Percentiles rank a stretch among this genome's conserved stretches.
Conservation (phyloP, 2,888 invertebrate genomes). For the Agrilus biguttatus region DNA sequence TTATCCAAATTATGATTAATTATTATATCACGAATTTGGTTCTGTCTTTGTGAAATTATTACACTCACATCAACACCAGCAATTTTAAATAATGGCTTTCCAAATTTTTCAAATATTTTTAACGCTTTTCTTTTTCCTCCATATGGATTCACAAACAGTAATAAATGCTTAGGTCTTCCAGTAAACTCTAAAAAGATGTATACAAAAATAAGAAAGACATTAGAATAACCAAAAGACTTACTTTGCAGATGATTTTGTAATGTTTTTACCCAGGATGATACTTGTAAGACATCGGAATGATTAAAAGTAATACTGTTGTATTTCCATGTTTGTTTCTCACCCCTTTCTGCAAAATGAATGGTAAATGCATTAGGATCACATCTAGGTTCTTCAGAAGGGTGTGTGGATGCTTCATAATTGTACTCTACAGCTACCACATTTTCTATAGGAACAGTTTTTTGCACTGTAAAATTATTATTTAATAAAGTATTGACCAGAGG, state of each 20-base stretch:
- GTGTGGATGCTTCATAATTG: conserved; percentile 27
- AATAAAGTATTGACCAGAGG: conserved; percentile 2
- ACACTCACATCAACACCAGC: conserved; percentile 52
- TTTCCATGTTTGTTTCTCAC: conserved; percentile 42
- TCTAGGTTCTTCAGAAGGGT: conserved; percentile 23
- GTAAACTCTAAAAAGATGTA: conserved; percentile 29
- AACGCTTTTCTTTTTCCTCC: conserved; percentile 64
- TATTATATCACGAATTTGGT: conserved; percentile 61
- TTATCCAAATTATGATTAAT: conserved; percentile 40
- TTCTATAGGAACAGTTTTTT: conserved; percentile 38
- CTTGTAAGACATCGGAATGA: conserved; percentile 43
- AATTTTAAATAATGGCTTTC: conserved; percentile 47
- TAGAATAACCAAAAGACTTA: conserved; percentile 18
- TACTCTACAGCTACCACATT: conserved; percentile 40
- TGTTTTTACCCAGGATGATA: conserved; percentile 48
- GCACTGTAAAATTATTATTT: conserved; percentile 27
- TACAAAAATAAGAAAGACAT: background rate
- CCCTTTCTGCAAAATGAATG: conserved; percentile 45
- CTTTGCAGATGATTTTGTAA: conserved; percentile 38
- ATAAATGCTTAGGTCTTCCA: conserved; percentile 51
- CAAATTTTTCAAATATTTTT: conserved; percentile 58
- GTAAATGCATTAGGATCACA: conserved; percentile 36
- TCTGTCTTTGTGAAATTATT: conserved; percentile 55
- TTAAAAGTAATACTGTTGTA: conserved; percentile 40
- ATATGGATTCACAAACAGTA: conserved; percentile 73